phyloP scores from a whole-genome alignment of 2,888 invertebrate genomes.

The Hanleya hanleyi region DNA sequence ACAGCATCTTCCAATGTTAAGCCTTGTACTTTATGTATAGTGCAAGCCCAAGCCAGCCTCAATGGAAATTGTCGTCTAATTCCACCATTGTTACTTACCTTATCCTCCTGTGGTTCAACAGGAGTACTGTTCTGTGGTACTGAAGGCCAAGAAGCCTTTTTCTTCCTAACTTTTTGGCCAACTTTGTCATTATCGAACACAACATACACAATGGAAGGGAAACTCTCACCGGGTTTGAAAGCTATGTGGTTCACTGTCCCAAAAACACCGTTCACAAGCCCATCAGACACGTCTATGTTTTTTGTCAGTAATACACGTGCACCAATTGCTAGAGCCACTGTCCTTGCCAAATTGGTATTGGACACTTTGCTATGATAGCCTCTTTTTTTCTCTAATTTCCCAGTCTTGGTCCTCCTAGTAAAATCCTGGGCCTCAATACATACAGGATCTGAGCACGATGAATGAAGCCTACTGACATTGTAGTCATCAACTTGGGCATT shows the following conservation, averaged over 20 bases:
- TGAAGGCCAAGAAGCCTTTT: no score
- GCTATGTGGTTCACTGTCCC: constrained; percentile 15
- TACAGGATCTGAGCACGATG: constrained; percentile 3
- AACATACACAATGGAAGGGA: constrained; percentile 13
- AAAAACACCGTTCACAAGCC: constrained; percentile 24
- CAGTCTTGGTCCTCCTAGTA: constrained; percentile 20
- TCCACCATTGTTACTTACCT: neutral
- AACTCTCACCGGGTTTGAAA: neutral
- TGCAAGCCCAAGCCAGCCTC: no score
- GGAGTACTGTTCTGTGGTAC: no score
- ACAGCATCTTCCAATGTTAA: constrained; percentile 15
- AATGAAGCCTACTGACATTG: constrained; percentile 16
- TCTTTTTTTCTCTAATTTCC: constrained; percentile 12
- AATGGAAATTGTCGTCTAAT: no score
- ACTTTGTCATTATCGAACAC: constrained; percentile 22
- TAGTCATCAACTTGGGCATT: constrained; percentile 24
- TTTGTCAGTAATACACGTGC: constrained; percentile 20
- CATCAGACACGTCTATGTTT: constrained; percentile 8
- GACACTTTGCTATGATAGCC: neutral
- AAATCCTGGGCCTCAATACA: constrained; percentile 23
- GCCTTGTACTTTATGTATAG: no score
- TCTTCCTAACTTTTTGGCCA: neutral
- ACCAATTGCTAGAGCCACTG: constrained; percentile 4
- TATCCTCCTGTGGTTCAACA: constrained; percentile 13
- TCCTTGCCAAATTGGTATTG: constrained; percentile 1